These are phyloP conservation scores for Ctenicera cuprea DNA, from an alignment of 2,888 invertebrate genomes.

Conservation along the genomic window DNA sequence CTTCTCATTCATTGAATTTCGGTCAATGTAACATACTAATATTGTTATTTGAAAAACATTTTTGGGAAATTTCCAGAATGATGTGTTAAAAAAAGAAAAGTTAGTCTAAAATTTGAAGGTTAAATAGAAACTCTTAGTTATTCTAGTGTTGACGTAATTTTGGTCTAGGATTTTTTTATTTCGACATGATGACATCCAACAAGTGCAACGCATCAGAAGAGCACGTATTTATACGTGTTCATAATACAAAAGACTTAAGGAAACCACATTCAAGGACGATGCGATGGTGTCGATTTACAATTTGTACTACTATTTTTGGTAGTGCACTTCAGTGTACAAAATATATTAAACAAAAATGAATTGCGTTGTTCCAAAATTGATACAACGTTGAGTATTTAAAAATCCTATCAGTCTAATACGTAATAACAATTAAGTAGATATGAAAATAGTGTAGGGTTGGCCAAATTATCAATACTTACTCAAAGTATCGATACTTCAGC, in stretches of 20 bases:
- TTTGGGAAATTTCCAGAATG: background rate
- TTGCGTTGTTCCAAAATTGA: too few species aligned
- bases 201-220: background rate
- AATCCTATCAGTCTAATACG: too few species aligned
- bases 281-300: background rate
- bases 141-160: background rate
- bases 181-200: background rate
- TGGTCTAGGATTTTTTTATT: conserved; percentile 2
- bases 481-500: too few species aligned
- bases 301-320: conserved; percentile 2
- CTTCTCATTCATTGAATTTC: background rate
- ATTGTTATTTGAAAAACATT: background rate
- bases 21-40: background rate
- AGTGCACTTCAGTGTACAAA: too few species aligned
- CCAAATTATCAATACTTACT: too few species aligned
- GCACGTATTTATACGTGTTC: conserved; percentile 2
- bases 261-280: conserved; percentile 22
- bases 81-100: background rate
- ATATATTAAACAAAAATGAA: too few species aligned
- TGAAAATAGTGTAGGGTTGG: too few species aligned
- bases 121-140: background rate
- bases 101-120: background rate
- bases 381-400: too few species aligned
- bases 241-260: background rate
- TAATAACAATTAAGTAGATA: too few species aligned